Evolutionary conservation across 30 jellyfish, hydroid and myxozoan genomes (phyloP), one percentile per base, ranked within the genome.

Genomic region (Haliclystus octoradiatus): DNA sequence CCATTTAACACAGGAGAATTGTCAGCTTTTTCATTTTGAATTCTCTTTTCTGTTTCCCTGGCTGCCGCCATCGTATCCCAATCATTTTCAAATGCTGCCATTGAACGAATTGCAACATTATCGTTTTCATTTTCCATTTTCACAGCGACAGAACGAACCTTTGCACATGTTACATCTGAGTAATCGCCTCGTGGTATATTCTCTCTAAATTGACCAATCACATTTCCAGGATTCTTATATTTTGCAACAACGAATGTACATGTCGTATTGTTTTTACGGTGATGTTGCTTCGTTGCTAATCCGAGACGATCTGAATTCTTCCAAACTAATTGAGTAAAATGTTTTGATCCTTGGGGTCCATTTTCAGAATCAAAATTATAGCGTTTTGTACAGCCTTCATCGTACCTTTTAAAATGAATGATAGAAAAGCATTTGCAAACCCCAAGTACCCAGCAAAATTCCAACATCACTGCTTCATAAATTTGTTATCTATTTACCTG

Each of bases 181-280:
- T 65, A 89, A 0, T 66, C 76, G 46, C 98, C 98, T 50, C 72
- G 57, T 25, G 2, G 60, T 13, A 89, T 95, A 63, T 89, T 89
- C 49, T 76, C 84, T 24, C 66, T 71, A 65, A 63, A 89, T 0
- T 53, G 80, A 15, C 63, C 90, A 60, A 76, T 81, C 14, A 49
- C 81, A 63, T 89, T 89, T 31, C 98, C 98, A 25, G 78, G 91
- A 1, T 95, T 95, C 24, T 79, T 71, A 53, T 89, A 89, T 34
- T 92, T 70, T 31, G 98, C 98, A 1, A 89, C 98, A 24, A 89
- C 74, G 69, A 81, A 89, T 3, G 98, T 89, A 53, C 93, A 80
- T 5, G 72, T 66, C 27, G 63, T 34, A 32, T 80, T n/a, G n/a
- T n/a, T n/a, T n/a, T n/a, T n/a, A n/a, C n/a, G n/a, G n/a, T n/a